Evolutionary conservation across 2,888 invertebrate species (phyloP), one percentile per base, ranked within the genome.

Genomic region (Polydrusus tereticollis): DNA sequence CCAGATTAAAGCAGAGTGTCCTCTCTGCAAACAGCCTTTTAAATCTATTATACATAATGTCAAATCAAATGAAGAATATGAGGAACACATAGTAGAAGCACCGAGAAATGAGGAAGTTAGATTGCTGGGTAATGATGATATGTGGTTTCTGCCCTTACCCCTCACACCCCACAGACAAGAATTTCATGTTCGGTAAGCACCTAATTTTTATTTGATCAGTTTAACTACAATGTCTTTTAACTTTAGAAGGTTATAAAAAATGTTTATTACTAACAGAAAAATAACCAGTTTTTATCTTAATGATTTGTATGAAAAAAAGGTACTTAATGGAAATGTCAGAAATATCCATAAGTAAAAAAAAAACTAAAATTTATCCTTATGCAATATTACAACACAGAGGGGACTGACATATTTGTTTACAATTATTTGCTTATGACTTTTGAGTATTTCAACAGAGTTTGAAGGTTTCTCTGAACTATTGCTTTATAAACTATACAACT

Each of bases 1-100:
- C 10, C 38, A 71, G 93, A 93, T 97, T 12, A 97, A 97, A 86
- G 91, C 96, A 0, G 96, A 94, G 82, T 97, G 97, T 85, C 98
- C 98, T 0, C 87, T 98, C 0, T 98, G 98, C 85, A 98, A 98
- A 83, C 94, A 96, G 83, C 89, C 91, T 2, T 98, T 98, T 84
- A 93, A 92, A 79, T 93, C 94, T 6, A 98, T 98, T 69, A 94
- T 97, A 73, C 96, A 97, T 86, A 97, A 96, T 89, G 94, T 97
- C 2, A 90, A 93, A 77, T 94, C 95, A 0, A 92, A 93, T 82
- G 90, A 92, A 76, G 94, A 96, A 79, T 97, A 95, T 85, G 97
- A 98, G 79, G 93, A 96, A 82, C 95, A 96, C 82, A 85, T 89
- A 67, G 82, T 86, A 12, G 85, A 85, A 77, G 79, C 81, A 58